These are phyloP conservation scores for roundworm (Caenorhabditis elegans) DNA, from an alignment of 1,140 invertebrate genomes.

Conservation along the genomic window DNA sequence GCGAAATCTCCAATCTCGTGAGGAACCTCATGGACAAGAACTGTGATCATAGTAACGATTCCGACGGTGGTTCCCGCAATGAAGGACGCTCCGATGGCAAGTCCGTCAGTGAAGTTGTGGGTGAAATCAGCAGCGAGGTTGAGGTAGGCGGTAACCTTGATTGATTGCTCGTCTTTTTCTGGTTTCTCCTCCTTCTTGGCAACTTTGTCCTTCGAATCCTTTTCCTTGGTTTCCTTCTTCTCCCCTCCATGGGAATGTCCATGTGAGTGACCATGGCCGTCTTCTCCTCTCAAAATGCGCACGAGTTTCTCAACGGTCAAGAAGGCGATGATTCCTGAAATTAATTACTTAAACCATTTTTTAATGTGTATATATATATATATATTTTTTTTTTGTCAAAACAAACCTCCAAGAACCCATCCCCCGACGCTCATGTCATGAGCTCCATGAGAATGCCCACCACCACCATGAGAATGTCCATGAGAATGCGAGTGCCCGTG, in stretches of 20 bases:
- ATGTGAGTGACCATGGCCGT: conserved; percentile 72
- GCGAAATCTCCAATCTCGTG: conserved; percentile 99
- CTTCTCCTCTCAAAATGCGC: conserved; percentile 81
- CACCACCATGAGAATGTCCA: conserved; percentile 70
- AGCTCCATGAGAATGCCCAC: conserved; percentile 67
- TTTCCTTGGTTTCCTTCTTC: conserved; percentile 65
- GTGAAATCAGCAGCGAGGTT: conserved; percentile 91
- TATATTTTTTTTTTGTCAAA: too few species aligned
- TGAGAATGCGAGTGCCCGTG: conserved; percentile 68
- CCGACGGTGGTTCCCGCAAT: conserved; percentile 74
- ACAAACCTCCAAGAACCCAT: conserved; percentile 52
- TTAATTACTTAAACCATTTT: background rate
- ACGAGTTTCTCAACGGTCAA: conserved; percentile 89
- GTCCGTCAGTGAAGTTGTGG: conserved; percentile 94
- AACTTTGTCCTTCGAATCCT: background rate
- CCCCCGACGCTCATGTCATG: conserved; percentile 50
- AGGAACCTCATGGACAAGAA: conserved; percentile 91
- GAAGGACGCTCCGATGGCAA: conserved; percentile 94
- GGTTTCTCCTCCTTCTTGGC: background rate
- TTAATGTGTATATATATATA: too few species aligned
- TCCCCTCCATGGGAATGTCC: conserved; percentile 57
- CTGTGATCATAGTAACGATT: conserved; percentile 83
- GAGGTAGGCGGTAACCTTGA: conserved; percentile 79
- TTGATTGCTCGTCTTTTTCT: conserved; percentile 15
- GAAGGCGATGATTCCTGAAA: conserved; percentile 82